Percentiles rank a stretch among this genome's conserved stretches.
phyloP scores from a whole-genome alignment of 2,797 vertebrate species.

The Lophotriccus pileatus region DNA sequence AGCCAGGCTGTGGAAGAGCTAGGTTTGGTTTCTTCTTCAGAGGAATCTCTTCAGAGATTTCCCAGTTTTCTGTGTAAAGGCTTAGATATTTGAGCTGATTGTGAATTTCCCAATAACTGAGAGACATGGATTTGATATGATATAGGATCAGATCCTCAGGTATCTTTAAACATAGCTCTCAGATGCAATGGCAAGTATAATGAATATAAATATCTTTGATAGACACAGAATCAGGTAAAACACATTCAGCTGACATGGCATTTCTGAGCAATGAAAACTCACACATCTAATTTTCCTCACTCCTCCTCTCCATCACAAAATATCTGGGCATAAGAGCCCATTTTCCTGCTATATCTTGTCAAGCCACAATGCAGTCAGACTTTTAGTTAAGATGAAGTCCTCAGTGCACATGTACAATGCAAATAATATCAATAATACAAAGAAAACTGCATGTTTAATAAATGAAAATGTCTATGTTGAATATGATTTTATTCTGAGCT shows the following conservation, averaged over 20 bases:
- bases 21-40: background rate
- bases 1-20: background rate
- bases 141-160: background rate
- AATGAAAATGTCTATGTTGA: background rate
- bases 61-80: background rate
- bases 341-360: background rate
- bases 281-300: background rate
- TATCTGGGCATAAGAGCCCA: background rate
- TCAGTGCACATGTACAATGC: background rate
- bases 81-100: background rate
- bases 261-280: background rate
- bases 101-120: background rate
- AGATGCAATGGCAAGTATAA: background rate
- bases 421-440: background rate
- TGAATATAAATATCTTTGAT: background rate
- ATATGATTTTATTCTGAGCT: background rate
- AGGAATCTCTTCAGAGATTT: background rate
- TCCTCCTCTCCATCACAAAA: background rate
- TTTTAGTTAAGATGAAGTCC: background rate
- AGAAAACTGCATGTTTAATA: background rate
- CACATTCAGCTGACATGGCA: background rate
- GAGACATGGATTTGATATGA: background rate
- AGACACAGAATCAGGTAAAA: background rate
- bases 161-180: background rate
- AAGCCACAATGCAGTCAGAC: background rate